Percentiles rank a stretch among this genome's conserved stretches.
phyloP scores from a whole-genome alignment of 2,113 vertebrate species.

The Anarhynchus alexandrinus region DNA sequence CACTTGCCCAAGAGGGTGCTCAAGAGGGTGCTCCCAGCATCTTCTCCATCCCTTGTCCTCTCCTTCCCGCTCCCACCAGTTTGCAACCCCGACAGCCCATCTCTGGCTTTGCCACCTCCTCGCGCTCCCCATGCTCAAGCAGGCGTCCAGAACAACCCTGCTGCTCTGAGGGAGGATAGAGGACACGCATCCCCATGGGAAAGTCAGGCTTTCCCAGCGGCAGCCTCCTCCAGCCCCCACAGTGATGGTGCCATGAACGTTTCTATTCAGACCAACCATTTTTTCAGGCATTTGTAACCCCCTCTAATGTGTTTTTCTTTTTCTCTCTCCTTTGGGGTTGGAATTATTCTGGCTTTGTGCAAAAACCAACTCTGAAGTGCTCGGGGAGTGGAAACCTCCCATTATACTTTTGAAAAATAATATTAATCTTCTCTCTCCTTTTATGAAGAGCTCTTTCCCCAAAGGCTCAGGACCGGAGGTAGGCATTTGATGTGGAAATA shows the following conservation, averaged over 20 bases:
- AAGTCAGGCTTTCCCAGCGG: neutral
- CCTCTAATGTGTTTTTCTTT: neutral
- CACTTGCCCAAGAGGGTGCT: neutral
- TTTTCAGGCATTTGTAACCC: neutral
- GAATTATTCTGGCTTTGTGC: conserved; percentile 39
- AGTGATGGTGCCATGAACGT: neutral
- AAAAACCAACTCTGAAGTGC: conserved; percentile 34
- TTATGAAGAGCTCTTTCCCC: conserved; percentile 15
- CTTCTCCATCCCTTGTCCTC: neutral
- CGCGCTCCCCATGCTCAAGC: accelerated
- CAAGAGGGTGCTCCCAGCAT: neutral
- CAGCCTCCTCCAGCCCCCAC: neutral
- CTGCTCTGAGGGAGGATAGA: neutral
- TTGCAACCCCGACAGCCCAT: neutral
- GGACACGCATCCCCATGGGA: neutral
- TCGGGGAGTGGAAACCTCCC: conserved; percentile 34
- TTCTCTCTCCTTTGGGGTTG: conserved; percentile 19
- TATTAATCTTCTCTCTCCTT: conserved; percentile 49
- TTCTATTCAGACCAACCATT: neutral
- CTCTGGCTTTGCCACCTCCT: neutral
- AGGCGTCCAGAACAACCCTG: neutral
- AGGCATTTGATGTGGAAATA: conserved; percentile 52
- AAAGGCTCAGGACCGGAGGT: conserved; percentile 10
- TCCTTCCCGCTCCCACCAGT: neutral
- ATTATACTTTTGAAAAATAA: conserved; percentile 56